Evolutionary conservation across 2,797 vertebrate species (phyloP).

Genomic region (Phylloscopus collybita): DNA sequence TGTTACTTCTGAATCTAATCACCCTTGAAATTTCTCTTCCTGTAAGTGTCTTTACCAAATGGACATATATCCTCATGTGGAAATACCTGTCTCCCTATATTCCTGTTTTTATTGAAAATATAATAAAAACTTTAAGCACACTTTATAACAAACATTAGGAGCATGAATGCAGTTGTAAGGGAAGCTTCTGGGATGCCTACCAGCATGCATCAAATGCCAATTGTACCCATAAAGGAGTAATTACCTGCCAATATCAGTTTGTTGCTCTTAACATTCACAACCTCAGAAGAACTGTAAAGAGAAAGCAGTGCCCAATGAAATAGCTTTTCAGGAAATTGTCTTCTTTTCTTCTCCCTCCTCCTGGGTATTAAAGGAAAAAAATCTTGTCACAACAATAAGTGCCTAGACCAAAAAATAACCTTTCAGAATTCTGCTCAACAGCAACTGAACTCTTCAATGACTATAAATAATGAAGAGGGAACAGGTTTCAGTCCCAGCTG

Average conservation of each 20-base stretch:
- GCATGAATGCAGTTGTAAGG: neutral
- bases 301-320: neutral
- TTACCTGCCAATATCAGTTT: neutral
- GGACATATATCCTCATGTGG: neutral
- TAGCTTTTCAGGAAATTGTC: neutral
- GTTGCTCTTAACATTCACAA: slow-evolving; percentile 26
- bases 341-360: neutral
- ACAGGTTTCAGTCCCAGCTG: neutral
- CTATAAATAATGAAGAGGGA: neutral
- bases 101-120: neutral
- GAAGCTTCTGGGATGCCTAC: neutral
- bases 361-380: neutral
- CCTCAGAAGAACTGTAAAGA: neutral
- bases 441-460: neutral
- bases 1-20: neutral
- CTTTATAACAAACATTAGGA: neutral
- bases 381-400: neutral
- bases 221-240: neutral
- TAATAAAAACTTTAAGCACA: neutral
- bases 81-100: neutral
- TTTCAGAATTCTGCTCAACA: neutral
- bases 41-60: neutral
- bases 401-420: neutral
- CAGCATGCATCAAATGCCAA: neutral
- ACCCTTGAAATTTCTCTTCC: neutral